A percentile compares a stretch with the other conserved stretches of the same genome.
phyloP scores from a whole-genome alignment of 1,140 invertebrate species.

The Cyclargus thomasi region DNA sequence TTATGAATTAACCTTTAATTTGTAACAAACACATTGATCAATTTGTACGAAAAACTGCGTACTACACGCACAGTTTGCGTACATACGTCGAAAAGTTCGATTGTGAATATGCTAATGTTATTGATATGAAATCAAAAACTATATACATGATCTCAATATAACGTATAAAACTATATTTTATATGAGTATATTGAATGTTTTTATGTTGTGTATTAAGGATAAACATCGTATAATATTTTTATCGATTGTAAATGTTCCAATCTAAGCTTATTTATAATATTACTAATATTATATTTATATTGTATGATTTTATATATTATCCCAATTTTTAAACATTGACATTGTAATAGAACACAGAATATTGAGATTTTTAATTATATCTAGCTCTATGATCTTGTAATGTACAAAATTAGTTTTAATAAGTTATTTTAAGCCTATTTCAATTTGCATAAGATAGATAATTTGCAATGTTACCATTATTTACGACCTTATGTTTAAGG shows the following conservation, averaged over 20 bases:
- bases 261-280: not conserved
- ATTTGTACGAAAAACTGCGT: not conserved
- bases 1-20: no score
- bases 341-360: not conserved
- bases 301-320: no score
- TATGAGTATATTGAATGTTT: not conserved
- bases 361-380: not conserved
- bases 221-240: not conserved
- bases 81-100: not conserved
- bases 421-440: not conserved
- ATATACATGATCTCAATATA: not conserved
- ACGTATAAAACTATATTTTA: not conserved
- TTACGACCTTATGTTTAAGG: not conserved
- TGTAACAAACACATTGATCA: no score
- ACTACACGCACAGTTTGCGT: not conserved
- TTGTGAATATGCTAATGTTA: not conserved
- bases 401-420: slow-evolving; percentile 9
- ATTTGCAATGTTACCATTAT: not conserved
- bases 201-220: not conserved
- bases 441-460: not conserved
- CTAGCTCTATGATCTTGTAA: not conserved
- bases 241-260: not conserved
- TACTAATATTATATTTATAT: no score
- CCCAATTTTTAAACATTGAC: not conserved
- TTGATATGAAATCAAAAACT: not conserved